Conservation (phyloP, 2,113 vertebrate species). For the Lepisosteus osseus region DNA sequence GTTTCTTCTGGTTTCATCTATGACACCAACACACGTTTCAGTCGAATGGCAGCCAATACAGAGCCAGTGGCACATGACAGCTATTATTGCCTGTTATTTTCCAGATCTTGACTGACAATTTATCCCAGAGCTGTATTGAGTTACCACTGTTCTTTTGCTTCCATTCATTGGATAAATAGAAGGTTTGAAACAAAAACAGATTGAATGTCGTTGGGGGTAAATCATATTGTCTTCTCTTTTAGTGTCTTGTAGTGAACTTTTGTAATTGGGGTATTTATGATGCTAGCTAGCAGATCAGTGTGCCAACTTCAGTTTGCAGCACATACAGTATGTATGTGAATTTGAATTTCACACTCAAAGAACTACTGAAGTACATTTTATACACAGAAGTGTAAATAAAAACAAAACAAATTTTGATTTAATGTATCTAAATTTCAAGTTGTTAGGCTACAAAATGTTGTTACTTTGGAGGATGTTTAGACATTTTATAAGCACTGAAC, state of each 20-base stretch:
- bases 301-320: not conserved
- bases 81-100: slow-evolving; percentile 64
- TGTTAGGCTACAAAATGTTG: too few species aligned
- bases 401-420: too few species aligned
- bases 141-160: slow-evolving; percentile 59
- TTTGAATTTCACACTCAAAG: slow-evolving; percentile 1
- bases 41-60: slow-evolving; percentile 8
- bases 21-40: too few species aligned
- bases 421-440: too few species aligned
- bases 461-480: too few species aligned
- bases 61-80: slow-evolving; percentile 6
- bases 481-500: too few species aligned
- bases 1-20: too few species aligned
- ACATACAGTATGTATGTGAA: not conserved
- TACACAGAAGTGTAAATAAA: not conserved
- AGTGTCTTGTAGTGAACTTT: not conserved
- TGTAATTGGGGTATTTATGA: not conserved
- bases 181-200: slow-evolving; percentile 42
- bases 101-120: slow-evolving; percentile 65
- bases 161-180: slow-evolving; percentile 58
- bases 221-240: slow-evolving; percentile 2
- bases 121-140: slow-evolving; percentile 58
- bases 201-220: slow-evolving; percentile 40
- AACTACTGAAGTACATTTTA: slow-evolving; percentile 10
- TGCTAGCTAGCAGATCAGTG: not conserved